Evolutionary conservation across 2,888 invertebrate genomes (phyloP).

Genomic region (Andrena fulva): DNA sequence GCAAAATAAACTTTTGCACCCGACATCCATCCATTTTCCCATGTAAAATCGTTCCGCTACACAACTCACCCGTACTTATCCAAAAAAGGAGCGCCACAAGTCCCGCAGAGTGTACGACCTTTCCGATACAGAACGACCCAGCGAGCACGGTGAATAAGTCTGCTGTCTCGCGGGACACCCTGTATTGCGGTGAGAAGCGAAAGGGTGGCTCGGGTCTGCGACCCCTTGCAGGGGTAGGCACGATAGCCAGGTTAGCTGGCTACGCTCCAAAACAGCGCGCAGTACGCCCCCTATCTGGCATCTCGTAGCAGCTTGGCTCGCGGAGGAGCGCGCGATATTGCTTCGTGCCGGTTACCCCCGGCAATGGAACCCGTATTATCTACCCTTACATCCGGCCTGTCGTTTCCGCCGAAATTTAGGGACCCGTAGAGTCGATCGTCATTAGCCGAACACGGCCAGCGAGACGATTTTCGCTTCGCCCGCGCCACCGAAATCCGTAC

Average conservation of each 20-base stretch:
- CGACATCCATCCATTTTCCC: too few species aligned
- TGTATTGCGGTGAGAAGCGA: slow-evolving; percentile 50
- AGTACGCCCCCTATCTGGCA: slow-evolving; percentile 74
- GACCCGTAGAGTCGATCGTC: slow-evolving; percentile 61
- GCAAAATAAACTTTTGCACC: too few species aligned
- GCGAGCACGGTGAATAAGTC: neutral
- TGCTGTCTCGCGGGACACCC: slow-evolving; percentile 16
- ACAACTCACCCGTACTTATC: neutral
- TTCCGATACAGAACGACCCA: neutral
- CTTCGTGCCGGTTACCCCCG: slow-evolving; percentile 72
- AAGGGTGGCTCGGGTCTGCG: slow-evolving; percentile 68
- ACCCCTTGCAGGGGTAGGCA: slow-evolving; percentile 64
- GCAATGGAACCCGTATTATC: slow-evolving; percentile 67
- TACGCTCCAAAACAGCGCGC: slow-evolving; percentile 74
- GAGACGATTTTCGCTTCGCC: slow-evolving; percentile 35
- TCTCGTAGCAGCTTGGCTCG: slow-evolving; percentile 79
- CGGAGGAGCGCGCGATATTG: slow-evolving; percentile 74
- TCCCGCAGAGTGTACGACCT: neutral
- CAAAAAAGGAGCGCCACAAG: neutral
- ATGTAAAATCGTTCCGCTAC: too few species aligned
- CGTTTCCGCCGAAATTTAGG: slow-evolving; percentile 62
- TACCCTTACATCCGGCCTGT: slow-evolving; percentile 65
- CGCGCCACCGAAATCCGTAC: slow-evolving; percentile 12
- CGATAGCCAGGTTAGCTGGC: slow-evolving; percentile 76
- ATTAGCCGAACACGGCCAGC: slow-evolving; percentile 51